Evolutionary conservation across 2,113 vertebrate genomes (phyloP).

Genomic region (Eira barbara): DNA sequence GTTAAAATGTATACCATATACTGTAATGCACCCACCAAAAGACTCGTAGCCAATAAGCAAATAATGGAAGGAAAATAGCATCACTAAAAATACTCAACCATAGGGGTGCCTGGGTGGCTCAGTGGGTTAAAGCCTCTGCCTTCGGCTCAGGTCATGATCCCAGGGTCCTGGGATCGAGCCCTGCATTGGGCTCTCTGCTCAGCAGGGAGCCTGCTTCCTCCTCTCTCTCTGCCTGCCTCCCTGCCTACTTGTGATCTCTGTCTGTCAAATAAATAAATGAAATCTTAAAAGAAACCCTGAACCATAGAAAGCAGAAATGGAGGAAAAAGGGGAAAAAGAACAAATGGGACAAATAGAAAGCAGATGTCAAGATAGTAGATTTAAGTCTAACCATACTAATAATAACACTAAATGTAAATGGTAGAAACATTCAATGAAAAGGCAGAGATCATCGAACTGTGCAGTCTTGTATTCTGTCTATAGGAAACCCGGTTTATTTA

Average conservation of each 20-base stretch:
- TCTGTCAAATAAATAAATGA: too few species aligned
- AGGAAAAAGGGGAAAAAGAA: not conserved
- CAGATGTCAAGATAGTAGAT: not conserved
- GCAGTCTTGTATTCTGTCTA: not conserved
- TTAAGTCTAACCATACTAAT: not conserved
- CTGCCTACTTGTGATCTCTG: too few species aligned
- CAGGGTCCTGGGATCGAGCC: too few species aligned
- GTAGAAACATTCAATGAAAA: not conserved
- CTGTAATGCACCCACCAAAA: not conserved
- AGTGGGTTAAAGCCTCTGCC: too few species aligned
- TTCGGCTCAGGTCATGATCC: too few species aligned
- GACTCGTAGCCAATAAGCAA: not conserved
- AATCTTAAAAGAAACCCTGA: too few species aligned
- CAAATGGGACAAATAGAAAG: not conserved
- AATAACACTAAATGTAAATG: not conserved
- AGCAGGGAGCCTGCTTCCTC: too few species aligned
- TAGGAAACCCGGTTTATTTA: not conserved
- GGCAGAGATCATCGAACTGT: not conserved
- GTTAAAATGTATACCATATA: not conserved
- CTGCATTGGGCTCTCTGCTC: too few species aligned
- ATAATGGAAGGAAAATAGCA: not conserved
- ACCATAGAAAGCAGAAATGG: not conserved
- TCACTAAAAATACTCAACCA: not conserved
- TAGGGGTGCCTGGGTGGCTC: too few species aligned
- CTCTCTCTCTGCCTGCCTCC: too few species aligned